Percentiles rank a stretch among this genome's conserved stretches.
Evolutionary conservation across 2,113 vertebrate genomes (phyloP).

Genomic region (Serranochromis macrocephalus): DNA sequence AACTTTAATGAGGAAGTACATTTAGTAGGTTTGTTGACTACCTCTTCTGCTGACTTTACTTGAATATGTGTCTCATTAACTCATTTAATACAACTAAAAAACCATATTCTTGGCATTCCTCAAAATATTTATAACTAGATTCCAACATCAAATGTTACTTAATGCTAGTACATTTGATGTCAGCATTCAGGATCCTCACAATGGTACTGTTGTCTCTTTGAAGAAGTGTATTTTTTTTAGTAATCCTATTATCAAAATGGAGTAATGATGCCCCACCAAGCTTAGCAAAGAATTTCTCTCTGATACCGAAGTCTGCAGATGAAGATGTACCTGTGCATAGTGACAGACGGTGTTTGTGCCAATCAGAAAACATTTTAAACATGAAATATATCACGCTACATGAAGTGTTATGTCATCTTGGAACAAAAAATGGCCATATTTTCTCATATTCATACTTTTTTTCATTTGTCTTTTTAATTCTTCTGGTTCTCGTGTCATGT

Average conservation of each 20-base stretch:
- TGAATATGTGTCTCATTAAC: background rate
- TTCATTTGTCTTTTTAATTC: background rate
- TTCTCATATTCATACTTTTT: background rate
- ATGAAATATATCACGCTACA: background rate
- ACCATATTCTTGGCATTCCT: background rate
- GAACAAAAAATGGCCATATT: background rate
- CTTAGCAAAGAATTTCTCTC: background rate
- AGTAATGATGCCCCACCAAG: background rate
- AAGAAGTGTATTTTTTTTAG: background rate
- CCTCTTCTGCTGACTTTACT: background rate
- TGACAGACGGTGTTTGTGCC: background rate
- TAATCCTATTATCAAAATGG: background rate
- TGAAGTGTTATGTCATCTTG: background rate
- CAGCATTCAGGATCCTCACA: background rate
- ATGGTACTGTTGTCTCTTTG: background rate
- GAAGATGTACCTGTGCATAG: background rate
- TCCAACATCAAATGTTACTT: background rate
- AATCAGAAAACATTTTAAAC: background rate
- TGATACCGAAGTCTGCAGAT: background rate
- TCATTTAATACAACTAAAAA: background rate
- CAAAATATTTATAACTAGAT: background rate
- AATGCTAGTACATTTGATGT: background rate
- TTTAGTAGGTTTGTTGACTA: background rate
- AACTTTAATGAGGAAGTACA: background rate
- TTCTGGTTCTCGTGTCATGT: background rate